These are phyloP conservation scores for Calyptommatus sinebrachiatus DNA, from an alignment of 2,113 vertebrate species.

Conservation along the genomic window DNA sequence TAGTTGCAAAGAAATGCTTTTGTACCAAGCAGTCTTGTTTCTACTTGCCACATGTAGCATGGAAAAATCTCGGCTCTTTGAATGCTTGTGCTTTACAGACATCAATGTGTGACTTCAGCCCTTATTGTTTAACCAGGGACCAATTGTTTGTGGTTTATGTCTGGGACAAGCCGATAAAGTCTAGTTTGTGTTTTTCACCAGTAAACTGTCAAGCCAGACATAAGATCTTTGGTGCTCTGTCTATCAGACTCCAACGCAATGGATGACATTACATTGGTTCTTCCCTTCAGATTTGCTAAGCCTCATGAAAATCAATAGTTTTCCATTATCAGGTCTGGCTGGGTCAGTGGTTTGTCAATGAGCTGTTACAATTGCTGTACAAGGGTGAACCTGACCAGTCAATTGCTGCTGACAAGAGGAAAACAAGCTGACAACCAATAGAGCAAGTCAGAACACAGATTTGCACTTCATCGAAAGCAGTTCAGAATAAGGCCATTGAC, in stretches of 20 bases:
- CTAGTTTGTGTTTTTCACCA: slow-evolving; percentile 38
- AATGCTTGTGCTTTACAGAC: slow-evolving; percentile 3
- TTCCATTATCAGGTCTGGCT: slow-evolving; percentile 95
- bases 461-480: slow-evolving; percentile 85
- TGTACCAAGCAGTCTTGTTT: not conserved
- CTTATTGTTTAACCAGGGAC: slow-evolving; percentile 4
- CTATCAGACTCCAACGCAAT: slow-evolving; percentile 77
- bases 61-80: not conserved
- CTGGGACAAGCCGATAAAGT: slow-evolving; percentile 38
- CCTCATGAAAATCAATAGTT: slow-evolving; percentile 93
- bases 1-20: not conserved
- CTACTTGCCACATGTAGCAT: not conserved
- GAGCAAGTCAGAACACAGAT: slow-evolving; percentile 94
- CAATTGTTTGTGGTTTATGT: not conserved
- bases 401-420: slow-evolving; percentile 93
- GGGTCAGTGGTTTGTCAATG: slow-evolving; percentile 98
- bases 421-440: slow-evolving; percentile 88
- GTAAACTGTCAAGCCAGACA: slow-evolving; percentile 49
- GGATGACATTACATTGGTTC: slow-evolving; percentile 81
- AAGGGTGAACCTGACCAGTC: slow-evolving; percentile 88
- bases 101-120: slow-evolving; percentile 17
- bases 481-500: slow-evolving; percentile 73
- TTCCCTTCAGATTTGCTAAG: slow-evolving; percentile 82
- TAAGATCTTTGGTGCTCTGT: slow-evolving; percentile 55
- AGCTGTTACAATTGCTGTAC: slow-evolving; percentile 88